Conservation (phyloP, 2,888 invertebrate genomes). For the Diarsia mendica region DNA sequence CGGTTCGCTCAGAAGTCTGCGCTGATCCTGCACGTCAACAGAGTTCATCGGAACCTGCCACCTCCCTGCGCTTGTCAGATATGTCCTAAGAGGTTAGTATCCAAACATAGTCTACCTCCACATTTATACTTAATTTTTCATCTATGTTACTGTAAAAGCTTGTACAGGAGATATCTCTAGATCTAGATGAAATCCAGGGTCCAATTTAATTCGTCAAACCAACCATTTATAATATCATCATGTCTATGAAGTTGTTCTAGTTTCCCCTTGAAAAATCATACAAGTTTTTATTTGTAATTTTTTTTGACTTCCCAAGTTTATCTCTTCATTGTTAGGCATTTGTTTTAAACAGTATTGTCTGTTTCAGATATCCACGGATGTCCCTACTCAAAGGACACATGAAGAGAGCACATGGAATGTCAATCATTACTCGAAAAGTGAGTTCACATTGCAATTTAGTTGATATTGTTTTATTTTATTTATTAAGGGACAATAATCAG, state of each 20-base stretch:
- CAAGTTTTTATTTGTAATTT: background rate
- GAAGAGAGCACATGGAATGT: slow-evolving; percentile 80
- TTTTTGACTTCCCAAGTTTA: background rate
- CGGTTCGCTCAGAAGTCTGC: slow-evolving; percentile 80
- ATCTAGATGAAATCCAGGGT: no score
- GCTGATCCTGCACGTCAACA: slow-evolving; percentile 75
- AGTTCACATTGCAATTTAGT: slow-evolving; percentile 27
- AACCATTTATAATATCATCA: no score
- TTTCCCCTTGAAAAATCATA: background rate
- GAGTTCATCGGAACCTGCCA: slow-evolving; percentile 78
- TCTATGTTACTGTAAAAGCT: no score
- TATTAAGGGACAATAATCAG: no score
- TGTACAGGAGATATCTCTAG: no score
- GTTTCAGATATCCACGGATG: slow-evolving; percentile 80
- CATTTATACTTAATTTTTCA: no score
- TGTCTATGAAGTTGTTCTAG: no score
- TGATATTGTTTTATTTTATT: no score
- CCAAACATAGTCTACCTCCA: no score
- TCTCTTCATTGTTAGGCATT: background rate
- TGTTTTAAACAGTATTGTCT: background rate
- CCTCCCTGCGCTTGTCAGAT: slow-evolving; percentile 82
- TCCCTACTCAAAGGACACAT: slow-evolving; percentile 81
- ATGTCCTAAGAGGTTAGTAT: slow-evolving; percentile 78
- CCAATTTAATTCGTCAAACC: no score
- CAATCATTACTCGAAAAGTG: slow-evolving; percentile 82